A percentile compares a stretch with the other conserved stretches of the same genome.
These are phyloP conservation scores for human DNA, from an alignment of 2,113 vertebrate species.

Conservation along the genomic window GRCh38 chr2:49895501-49896000, in stretches of 20 bases:
- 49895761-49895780: background rate
- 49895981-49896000: background rate
- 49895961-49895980: background rate
- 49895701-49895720: background rate
- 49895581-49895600: background rate
- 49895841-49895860: background rate
- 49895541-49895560: background rate
- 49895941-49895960: background rate
- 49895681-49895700: background rate
- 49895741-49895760: background rate
- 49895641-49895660: background rate
- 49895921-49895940: background rate
- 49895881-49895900: background rate
- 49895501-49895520: background rate
- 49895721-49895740: background rate
- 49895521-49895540: background rate
- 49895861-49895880: background rate
- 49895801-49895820: background rate
- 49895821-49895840: background rate
- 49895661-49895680: background rate
- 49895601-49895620: background rate
- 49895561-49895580: background rate
- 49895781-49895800: background rate
- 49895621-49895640: background rate
- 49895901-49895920: background rate